Percentiles rank a stretch among this genome's conserved stretches.
These are phyloP conservation scores for Vombatus ursinus DNA, from an alignment of 2,113 vertebrate genomes.

Conservation along the genomic window DNA sequence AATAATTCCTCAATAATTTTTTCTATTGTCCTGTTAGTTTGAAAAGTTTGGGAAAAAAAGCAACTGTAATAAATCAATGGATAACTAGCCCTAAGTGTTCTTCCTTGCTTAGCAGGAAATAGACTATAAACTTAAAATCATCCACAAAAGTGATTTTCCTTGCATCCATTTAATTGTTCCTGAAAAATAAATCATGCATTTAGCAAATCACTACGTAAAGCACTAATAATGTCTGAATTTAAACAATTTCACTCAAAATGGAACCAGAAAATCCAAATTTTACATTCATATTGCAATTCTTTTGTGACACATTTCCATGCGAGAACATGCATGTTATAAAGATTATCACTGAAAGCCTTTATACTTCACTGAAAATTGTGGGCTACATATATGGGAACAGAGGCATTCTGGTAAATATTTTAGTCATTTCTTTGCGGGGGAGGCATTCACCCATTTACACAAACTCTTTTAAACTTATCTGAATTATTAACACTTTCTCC, in stretches of 20 bases:
- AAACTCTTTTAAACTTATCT: neutral
- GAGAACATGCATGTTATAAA: conserved; percentile 31
- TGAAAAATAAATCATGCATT: conserved; percentile 5
- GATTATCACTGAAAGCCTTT: conserved; percentile 18
- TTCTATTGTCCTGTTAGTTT: conserved; percentile 22
- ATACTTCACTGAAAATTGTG: conserved; percentile 24
- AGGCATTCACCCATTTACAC: neutral
- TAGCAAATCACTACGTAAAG: neutral
- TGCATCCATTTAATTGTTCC: neutral
- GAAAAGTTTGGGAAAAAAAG: neutral
- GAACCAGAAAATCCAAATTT: neutral
- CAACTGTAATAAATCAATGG: neutral
- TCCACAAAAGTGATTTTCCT: neutral
- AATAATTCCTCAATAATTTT: conserved; percentile 47
- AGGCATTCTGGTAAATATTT: neutral
- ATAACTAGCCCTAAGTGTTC: neutral
- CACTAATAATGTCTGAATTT: neutral
- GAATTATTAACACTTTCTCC: neutral
- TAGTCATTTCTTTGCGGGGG: neutral
- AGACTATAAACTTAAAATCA: neutral
- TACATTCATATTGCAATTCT: neutral
- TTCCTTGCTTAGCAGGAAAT: neutral
- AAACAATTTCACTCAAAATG: neutral
- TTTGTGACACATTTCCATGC: neutral
- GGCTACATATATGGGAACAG: neutral